Evolutionary conservation across 2,113 vertebrate species (phyloP).

Genomic region (Channa maculata): DNA sequence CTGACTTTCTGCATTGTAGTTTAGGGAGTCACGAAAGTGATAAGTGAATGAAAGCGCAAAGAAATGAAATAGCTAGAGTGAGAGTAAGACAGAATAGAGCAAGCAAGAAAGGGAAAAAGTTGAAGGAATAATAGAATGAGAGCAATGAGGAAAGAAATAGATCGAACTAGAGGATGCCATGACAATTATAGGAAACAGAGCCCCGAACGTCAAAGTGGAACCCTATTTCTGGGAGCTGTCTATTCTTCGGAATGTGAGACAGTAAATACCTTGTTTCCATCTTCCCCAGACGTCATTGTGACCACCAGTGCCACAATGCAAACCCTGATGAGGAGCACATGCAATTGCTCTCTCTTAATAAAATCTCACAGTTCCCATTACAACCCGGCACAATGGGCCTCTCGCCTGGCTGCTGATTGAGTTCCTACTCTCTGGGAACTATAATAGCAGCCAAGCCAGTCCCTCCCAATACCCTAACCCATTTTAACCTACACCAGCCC

Average conservation of each 20-base stretch:
- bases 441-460: conserved; percentile 71
- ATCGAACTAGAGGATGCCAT: conserved; percentile 70
- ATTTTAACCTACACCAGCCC: conserved; percentile 30
- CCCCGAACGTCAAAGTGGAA: conserved; percentile 67
- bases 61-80: conserved; percentile 38
- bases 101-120: conserved; percentile 30
- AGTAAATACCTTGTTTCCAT: conserved; percentile 83
- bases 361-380: conserved; percentile 87
- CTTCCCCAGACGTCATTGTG: conserved; percentile 77
- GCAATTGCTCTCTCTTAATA: conserved; percentile 87
- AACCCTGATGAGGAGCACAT: conserved; percentile 83
- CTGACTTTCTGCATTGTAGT: conserved; percentile 21
- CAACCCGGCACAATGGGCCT: conserved; percentile 80
- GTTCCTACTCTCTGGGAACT: conserved; percentile 78
- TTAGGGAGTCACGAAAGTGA: conserved; percentile 15
- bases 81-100: conserved; percentile 1
- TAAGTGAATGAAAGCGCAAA: conserved; percentile 47
- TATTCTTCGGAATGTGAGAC: conserved; percentile 75
- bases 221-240: conserved; percentile 74
- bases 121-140: conserved; percentile 53
- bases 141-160: conserved; percentile 55
- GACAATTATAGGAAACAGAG: conserved; percentile 74
- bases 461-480: conserved; percentile 41
- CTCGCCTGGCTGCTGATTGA: conserved; percentile 82
- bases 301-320: conserved; percentile 81